These are phyloP conservation scores for Opisthocomus hoazin DNA, from an alignment of 2,113 vertebrate species.

Conservation along the genomic window DNA sequence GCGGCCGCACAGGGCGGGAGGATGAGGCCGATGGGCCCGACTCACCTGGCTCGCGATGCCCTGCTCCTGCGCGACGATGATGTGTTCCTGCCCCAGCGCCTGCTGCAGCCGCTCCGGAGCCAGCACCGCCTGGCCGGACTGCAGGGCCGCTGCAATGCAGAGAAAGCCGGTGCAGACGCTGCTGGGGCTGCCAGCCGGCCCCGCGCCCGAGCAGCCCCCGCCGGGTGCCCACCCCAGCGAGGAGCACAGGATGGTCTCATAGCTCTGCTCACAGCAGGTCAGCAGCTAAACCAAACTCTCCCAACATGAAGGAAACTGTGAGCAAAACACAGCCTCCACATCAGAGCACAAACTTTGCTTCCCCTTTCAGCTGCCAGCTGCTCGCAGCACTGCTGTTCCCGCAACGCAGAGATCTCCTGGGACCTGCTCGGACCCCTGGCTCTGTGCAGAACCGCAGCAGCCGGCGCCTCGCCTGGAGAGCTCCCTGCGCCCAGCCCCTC, in stretches of 20 bases:
- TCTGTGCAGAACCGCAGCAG: neutral
- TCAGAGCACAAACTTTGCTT: neutral
- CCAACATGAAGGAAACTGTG: neutral
- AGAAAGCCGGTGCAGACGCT: rapidly evolving
- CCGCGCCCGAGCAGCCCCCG: rapidly evolving
- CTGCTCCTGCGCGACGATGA: conserved; percentile 91
- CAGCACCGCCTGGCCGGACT: conserved; percentile 81
- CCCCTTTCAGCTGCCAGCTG: neutral
- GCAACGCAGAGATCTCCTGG: rapidly evolving
- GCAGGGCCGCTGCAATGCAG: conserved; percentile 73
- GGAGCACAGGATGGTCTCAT: neutral
- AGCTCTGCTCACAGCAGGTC: neutral
- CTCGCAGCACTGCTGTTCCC: neutral
- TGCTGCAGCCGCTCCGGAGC: conserved; percentile 83
- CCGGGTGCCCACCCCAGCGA: neutral
- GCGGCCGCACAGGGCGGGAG: rapidly evolving
- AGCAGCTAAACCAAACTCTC: neutral
- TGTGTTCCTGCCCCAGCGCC: conserved; percentile 88
- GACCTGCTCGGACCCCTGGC: neutral
- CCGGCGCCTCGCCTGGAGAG: rapidly evolving
- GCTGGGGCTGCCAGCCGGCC: rapidly evolving
- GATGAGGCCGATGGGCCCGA: rapidly evolving
- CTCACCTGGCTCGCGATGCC: conserved; percentile 82
- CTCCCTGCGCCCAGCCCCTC: rapidly evolving
- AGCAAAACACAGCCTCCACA: neutral